Evolutionary conservation across 2,797 vertebrate genomes (phyloP).

Genomic region (Salmo trutta): DNA sequence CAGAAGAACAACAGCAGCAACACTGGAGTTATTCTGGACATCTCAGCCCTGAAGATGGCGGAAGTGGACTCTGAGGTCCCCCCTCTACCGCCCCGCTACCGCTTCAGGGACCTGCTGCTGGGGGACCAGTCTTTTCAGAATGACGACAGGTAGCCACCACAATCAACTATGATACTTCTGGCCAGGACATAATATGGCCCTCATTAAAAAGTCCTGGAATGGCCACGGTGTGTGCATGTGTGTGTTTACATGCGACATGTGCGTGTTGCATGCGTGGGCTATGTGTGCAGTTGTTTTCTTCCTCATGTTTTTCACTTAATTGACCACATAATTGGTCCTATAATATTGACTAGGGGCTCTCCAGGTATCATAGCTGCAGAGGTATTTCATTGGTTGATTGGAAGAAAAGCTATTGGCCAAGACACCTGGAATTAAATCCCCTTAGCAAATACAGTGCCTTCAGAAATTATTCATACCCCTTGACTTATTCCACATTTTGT

Average conservation of each 20-base stretch:
- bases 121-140: conserved; percentile 92
- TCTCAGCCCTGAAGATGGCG: conserved; percentile 83
- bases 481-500: too few relatives aligned
- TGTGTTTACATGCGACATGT: neutral
- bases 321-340: neutral
- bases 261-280: neutral
- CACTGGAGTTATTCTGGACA: conserved; percentile 84
- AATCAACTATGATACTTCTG: conserved; percentile 10
- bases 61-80: conserved; percentile 91
- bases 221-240: conserved; percentile 1
- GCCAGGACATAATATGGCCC: conserved; percentile 1
- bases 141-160: conserved; percentile 87
- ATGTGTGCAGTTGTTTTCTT: neutral
- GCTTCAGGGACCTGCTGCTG: conserved; percentile 91
- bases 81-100: conserved; percentile 91
- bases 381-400: neutral
- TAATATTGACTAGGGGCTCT: neutral
- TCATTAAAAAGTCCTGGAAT: neutral
- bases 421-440: neutral
- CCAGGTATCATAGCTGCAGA: neutral
- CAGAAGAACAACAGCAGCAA: conserved; percentile 78
- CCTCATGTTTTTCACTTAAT: neutral
- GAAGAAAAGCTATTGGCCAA: neutral
- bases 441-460: neutral
- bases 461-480: too few relatives aligned